Base-by-base conservation (phyloP, 2,888 invertebrate genomes). In the Bellardia pandia region DNA sequence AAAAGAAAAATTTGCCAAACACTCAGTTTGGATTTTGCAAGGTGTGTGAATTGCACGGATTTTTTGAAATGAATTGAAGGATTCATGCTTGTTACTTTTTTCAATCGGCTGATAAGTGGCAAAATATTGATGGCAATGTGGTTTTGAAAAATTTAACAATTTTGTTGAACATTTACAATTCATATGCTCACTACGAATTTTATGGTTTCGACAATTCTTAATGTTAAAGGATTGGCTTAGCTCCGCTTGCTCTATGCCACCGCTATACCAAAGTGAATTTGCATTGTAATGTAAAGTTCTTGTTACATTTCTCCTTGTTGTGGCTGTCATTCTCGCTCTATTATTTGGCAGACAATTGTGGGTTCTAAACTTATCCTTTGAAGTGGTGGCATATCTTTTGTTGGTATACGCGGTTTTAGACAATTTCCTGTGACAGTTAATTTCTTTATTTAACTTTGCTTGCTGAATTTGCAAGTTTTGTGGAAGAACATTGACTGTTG, bases 341-440 rank as follows among this genome's bases (percentile, higher is more conserved):
- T 72, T 81, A 81, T 76, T 75, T 45, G 88, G 37, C 88, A 69
- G 2, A 56, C 16, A 74, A 48, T 69, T 77, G 66, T 53, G 23
- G 11, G 8, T 9, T 16, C 69, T 45, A 8, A 33, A 56, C 62
- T 60, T 82, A 33, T 76, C 82, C 30, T 51, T 82, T 42, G 75
- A 23, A n/a, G 13, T 60, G 30, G 16, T 60, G 30, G 30, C 56
- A 68, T 69, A 51, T 76, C 42, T 42, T 16, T 76, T 51, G 45
- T 9, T 30, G 72, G 53, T 40, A 64, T 75, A 74, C 14, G 45
- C 9, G 48, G 51, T 37, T 11, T 77, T 60, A 40, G 60, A 40
- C 30, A 30, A 37, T 33, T 72, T 72, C 9, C 78, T 33, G 13
- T 4, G 48, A 30, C 40, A 60, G 60, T 51, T 68, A 42, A 62